phyloP scores from a whole-genome alignment of 1,140 invertebrate genomes.

The Globodera rostochiensis region DNA sequence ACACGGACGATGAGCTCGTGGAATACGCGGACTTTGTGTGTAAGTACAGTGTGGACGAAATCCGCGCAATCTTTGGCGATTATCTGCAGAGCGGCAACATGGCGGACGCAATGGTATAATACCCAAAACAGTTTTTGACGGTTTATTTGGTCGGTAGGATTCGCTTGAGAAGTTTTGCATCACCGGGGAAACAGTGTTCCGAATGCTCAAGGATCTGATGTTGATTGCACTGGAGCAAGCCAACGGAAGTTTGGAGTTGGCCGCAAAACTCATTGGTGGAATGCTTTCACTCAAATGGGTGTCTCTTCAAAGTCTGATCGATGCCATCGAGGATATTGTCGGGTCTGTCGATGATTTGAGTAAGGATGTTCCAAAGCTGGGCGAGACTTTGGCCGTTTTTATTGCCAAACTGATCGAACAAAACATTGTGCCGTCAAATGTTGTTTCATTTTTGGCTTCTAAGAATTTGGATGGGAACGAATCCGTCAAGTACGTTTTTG shows the following conservation, averaged over 20 bases:
- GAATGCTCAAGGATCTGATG: slow-evolving; percentile 42
- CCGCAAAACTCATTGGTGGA: slow-evolving; percentile 23
- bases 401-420: slow-evolving; percentile 41
- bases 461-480: slow-evolving; percentile 17
- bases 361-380: slow-evolving; percentile 35
- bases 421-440: slow-evolving; percentile 6
- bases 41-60: slow-evolving; percentile 48
- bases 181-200: slow-evolving; percentile 27
- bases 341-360: slow-evolving; percentile 36
- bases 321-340: slow-evolving; percentile 42
- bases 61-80: slow-evolving; percentile 36
- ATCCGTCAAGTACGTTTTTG: slow-evolving; percentile 28
- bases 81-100: slow-evolving; percentile 42
- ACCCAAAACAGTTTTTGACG: neutral
- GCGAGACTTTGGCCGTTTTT: slow-evolving; percentile 38
- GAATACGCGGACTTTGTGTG: slow-evolving; percentile 49
- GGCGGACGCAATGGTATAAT: slow-evolving; percentile 36
- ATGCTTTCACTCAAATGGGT: slow-evolving; percentile 28
- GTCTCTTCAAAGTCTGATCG: slow-evolving; percentile 6
- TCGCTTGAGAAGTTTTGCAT: slow-evolving; percentile 39
- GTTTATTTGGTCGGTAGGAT: slow-evolving; percentile 11
- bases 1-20: slow-evolving; percentile 47
- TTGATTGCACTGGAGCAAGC: slow-evolving; percentile 33
- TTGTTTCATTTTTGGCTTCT: slow-evolving; percentile 23
- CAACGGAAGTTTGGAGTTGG: slow-evolving; percentile 27